These are phyloP conservation scores for Neoitamus cyanurus DNA, from an alignment of 2,888 invertebrate species.

Conservation along the genomic window DNA sequence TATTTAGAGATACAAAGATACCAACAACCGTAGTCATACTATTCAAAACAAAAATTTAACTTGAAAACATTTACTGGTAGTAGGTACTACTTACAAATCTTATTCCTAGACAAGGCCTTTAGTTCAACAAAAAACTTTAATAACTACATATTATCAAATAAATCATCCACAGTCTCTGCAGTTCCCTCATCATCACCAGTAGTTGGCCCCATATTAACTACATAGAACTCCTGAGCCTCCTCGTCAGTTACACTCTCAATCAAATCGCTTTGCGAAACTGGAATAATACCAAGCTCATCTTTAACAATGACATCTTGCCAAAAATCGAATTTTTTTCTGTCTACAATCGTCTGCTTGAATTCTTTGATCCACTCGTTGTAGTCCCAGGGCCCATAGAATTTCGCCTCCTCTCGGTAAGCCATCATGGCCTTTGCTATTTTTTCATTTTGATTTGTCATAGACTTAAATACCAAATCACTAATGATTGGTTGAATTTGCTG, in stretches of 20 bases:
- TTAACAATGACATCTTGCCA: constrained; percentile 61
- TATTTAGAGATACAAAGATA: too few species aligned
- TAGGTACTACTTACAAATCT: too few species aligned
- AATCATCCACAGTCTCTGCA: constrained; percentile 48
- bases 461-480: constrained; percentile 58
- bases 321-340: constrained; percentile 58
- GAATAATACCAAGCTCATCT: constrained; percentile 58
- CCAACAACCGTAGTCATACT: background rate
- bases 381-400: constrained; percentile 58
- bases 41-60: too few species aligned
- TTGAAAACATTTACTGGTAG: background rate
- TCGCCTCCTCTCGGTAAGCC: constrained; percentile 64
- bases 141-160: constrained; percentile 51
- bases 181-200: background rate
- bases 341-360: constrained; percentile 59
- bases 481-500: constrained; percentile 61
- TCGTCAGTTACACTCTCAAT: constrained; percentile 45
- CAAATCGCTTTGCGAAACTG: constrained; percentile 45
- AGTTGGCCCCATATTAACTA: background rate
- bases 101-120: background rate
- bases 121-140: background rate
- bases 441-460: constrained; percentile 56
- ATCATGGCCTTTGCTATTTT: constrained; percentile 59
- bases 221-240: constrained; percentile 50
- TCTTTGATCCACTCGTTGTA: constrained; percentile 63